Percentiles rank a stretch among this genome's conserved stretches.
phyloP scores from a whole-genome alignment of 2,888 invertebrate genomes.

The Tinea trinotella region DNA sequence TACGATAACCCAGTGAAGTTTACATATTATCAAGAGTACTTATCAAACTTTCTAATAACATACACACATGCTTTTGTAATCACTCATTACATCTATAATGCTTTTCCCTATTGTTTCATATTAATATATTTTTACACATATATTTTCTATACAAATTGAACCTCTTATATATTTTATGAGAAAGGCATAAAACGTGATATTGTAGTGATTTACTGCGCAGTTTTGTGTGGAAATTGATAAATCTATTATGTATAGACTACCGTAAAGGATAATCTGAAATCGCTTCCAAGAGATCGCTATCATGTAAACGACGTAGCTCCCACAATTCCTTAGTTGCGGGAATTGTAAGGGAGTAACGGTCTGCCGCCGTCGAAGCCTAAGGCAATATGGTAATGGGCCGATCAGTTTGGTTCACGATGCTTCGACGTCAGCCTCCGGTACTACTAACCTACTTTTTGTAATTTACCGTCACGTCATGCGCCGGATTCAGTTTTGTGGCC shows the following conservation, averaged over 20 bases:
- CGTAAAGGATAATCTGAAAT: constrained; percentile 6
- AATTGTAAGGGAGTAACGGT: constrained; percentile 53
- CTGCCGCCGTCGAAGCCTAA: constrained; percentile 36
- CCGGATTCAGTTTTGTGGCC: constrained; percentile 11
- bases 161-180: not conserved
- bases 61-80: not conserved
- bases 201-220: not conserved
- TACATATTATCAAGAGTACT: not conserved
- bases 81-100: not conserved
- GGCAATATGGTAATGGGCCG: constrained; percentile 59
- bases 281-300: constrained; percentile 5
- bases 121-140: not conserved
- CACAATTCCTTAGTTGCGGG: constrained; percentile 9
- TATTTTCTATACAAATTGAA: not conserved
- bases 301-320: constrained; percentile 6
- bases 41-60: constrained; percentile 13
- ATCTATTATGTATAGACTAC: constrained; percentile 1
- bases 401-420: constrained; percentile 35
- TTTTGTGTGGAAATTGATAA: not conserved
- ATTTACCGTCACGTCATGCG: constrained; percentile 39
- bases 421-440: constrained; percentile 36
- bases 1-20: constrained; percentile 2
- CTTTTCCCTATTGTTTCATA: not conserved
- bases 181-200: no score
- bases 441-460: constrained; percentile 65